Base-by-base conservation (phyloP, 2,113 vertebrate genomes). In the Brachyhypopomus gauderio region DNA sequence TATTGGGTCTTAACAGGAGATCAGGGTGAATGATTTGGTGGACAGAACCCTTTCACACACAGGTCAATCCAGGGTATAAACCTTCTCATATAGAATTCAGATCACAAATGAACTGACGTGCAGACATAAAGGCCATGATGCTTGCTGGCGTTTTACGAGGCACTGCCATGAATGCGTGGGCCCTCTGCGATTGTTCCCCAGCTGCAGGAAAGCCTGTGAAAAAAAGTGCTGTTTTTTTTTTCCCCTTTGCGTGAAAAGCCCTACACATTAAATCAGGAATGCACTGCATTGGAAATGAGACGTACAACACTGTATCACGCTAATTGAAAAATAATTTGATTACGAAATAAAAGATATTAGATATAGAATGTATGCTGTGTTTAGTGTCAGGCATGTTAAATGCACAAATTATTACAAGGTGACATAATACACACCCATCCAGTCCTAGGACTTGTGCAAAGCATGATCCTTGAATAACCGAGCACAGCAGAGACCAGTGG, bases 251-350 rank as follows among this genome's bases (percentile, higher is more conserved):
- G 79, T 78, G 80, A 79, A 82, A 82, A 82, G 77, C 72, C 36
- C 73, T 64, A 58, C 45, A 80, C 80, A 67, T 83, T 76, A 80
- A 83, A 74, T 17, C 72, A 72, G 67, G 72, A 82, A 79, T 79
- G 80, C 64, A 75, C 58, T 73, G 66, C 59, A 72, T 80, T 85
- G 52, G 62, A 83, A 83, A 80, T 72, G 16, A 67, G 74, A 48
- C 77, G 72, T 72, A 72, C 16, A 76, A 45, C 59, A 67, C 52
- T 78, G 52, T 74, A 75, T 75, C 77, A 77, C 59, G 52, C 75
- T 82, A 82, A 82, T 38, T 78, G 80, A 67, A 52, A 56, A 79
- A 76, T 58, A 74, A 64, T 76, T 30, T 62, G 27, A 73, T 60
- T 23, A 72, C n/a, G 2, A 60, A 22, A 7, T 19, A 41, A n/a